Percentiles rank a stretch among this genome's conserved stretches.
Conservation (phyloP, 2,113 vertebrate species). For the Corythornis vintsioides region DNA sequence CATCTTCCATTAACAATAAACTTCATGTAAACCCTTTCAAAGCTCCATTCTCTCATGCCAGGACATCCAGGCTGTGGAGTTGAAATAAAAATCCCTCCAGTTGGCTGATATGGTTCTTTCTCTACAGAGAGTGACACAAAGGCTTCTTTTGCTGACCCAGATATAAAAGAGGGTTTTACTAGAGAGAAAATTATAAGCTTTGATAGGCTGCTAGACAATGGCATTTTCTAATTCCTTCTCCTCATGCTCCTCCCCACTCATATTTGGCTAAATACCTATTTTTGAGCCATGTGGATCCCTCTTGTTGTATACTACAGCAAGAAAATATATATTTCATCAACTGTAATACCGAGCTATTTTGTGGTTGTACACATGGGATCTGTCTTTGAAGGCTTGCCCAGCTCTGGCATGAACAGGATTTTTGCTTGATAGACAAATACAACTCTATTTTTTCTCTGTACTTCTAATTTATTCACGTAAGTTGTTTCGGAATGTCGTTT, state of each 20-base stretch:
- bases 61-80: too few relatives aligned
- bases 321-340: background rate
- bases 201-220: background rate
- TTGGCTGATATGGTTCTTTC: background rate
- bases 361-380: background rate
- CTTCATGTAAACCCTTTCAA: background rate
- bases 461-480: background rate
- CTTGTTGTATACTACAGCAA: background rate
- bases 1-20: background rate
- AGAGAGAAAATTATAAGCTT: background rate
- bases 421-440: background rate
- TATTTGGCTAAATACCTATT: background rate
- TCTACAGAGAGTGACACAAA: background rate
- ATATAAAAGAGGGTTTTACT: background rate
- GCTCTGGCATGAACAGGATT: background rate
- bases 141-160: background rate
- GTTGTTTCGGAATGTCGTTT: background rate
- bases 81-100: background rate
- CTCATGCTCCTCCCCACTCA: background rate
- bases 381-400: background rate
- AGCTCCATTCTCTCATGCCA: background rate
- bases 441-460: background rate
- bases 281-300: background rate
- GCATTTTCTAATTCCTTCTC: background rate
- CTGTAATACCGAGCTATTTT: accelerated